Conservation (phyloP, 2,113 vertebrate species). For the Sminthopsis crassicaudata region DNA sequence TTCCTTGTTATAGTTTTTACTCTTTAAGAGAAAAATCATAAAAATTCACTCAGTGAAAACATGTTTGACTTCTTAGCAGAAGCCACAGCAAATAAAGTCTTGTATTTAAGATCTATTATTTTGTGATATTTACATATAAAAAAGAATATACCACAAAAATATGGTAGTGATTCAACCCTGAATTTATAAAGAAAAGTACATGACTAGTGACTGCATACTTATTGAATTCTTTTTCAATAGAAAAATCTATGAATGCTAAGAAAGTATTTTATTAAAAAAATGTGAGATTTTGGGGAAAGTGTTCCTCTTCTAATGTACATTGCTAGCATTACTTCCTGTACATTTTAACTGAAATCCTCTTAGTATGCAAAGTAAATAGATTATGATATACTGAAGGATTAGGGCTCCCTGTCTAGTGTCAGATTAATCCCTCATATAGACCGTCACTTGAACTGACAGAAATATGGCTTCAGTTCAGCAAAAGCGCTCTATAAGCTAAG, state of each 20-base stretch:
- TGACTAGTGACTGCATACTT: conserved; percentile 58
- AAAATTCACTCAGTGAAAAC: conserved; percentile 17
- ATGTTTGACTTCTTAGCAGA: conserved; percentile 16
- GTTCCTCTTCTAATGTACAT: conserved; percentile 88
- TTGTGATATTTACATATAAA: conserved; percentile 39
- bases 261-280: conserved; percentile 74
- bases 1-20: background rate
- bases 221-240: conserved; percentile 56
- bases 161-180: conserved; percentile 43
- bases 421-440: conserved; percentile 93
- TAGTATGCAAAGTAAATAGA: conserved; percentile 98
- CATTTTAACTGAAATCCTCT: conserved; percentile 95
- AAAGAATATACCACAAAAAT: background rate
- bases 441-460: conserved; percentile 93
- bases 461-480: conserved; percentile 91
- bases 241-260: conserved; percentile 70
- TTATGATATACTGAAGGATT: conserved; percentile 96
- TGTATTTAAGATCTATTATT: conserved; percentile 46
- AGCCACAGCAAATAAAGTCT: conserved; percentile 4
- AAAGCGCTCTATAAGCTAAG: conserved; percentile 58
- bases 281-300: conserved; percentile 80
- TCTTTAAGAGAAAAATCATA: background rate
- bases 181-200: conserved; percentile 58
- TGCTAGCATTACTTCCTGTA: conserved; percentile 91
- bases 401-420: conserved; percentile 94